Percentiles rank a stretch among this genome's conserved stretches.
These are phyloP conservation scores for Argentina silus DNA, from an alignment of 2,797 vertebrate genomes.

Conservation along the genomic window DNA sequence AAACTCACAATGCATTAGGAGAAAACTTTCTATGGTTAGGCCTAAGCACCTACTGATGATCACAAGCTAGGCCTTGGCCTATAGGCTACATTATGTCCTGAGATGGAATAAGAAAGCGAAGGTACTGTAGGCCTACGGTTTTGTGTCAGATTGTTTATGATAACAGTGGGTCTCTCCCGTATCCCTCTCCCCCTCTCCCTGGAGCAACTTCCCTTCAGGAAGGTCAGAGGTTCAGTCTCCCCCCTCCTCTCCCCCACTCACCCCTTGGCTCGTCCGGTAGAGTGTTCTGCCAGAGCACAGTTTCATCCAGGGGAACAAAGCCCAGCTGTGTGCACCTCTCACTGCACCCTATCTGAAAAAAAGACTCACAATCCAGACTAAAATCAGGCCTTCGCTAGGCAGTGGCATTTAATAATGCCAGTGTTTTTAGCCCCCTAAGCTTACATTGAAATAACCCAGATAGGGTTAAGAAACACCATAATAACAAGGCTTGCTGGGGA, in stretches of 20 bases:
- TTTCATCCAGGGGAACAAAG: conserved; percentile 60
- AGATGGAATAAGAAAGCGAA: background rate
- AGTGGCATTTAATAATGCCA: conserved; percentile 3
- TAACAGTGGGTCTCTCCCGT: conserved; percentile 42
- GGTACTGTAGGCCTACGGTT: background rate
- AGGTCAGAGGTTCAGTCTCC: conserved; percentile 73
- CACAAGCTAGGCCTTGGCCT: background rate
- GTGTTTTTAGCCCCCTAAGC: background rate
- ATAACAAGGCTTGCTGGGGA: conserved; percentile 14
- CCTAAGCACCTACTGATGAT: background rate
- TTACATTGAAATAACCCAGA: conserved; percentile 27
- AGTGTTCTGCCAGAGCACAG: conserved; percentile 52
- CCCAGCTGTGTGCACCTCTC: conserved; percentile 42
- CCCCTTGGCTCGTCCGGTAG: conserved; percentile 45
- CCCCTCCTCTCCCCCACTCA: conserved; percentile 26
- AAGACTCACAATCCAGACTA: background rate
- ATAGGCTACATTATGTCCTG: too few relatives aligned
- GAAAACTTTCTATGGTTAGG: background rate
- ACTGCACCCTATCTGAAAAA: conserved; percentile 25
- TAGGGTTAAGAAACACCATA: conserved; percentile 26
- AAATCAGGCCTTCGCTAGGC: conserved; percentile 10
- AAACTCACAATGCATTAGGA: background rate
- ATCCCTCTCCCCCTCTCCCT: conserved; percentile 1
- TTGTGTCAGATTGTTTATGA: conserved; percentile 44
- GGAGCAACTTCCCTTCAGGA: conserved; percentile 67